Conservation (phyloP, 1,140 invertebrate species). For the Prorops nasuta region DNA sequence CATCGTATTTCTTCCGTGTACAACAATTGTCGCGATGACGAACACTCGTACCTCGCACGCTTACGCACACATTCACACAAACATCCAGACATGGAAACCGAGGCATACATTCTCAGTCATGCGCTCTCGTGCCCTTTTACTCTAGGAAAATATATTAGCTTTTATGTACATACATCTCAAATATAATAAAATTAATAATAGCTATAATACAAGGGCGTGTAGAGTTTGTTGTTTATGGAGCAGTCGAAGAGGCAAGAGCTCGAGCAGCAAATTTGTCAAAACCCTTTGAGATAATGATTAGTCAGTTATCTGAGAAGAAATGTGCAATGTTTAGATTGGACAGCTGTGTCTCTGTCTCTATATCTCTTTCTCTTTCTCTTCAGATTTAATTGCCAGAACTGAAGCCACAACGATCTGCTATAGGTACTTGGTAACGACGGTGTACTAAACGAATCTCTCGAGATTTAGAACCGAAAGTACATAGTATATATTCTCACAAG, state of each 20-base stretch:
- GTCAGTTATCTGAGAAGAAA: no score
- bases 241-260: not conserved
- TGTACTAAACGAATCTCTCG: no score
- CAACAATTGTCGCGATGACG: slow-evolving; percentile 9
- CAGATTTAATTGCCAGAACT: no score
- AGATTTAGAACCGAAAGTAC: no score
- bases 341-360: no score
- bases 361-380: not conserved
- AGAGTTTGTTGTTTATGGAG: slow-evolving; percentile 12
- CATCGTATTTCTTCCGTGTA: not conserved
- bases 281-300: no score
- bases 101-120: slow-evolving; percentile 11
- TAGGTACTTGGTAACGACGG: no score
- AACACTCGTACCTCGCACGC: slow-evolving; percentile 15
- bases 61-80: slow-evolving; percentile 7
- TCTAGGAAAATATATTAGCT: slow-evolving; percentile 54
- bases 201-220: slow-evolving; percentile 41
- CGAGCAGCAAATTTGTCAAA: no score
- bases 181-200: slow-evolving; percentile 40
- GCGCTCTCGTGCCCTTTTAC: slow-evolving; percentile 12
- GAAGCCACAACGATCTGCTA: no score
- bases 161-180: slow-evolving; percentile 43
- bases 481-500: no score
- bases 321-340: no score
- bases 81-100: no score